Evolutionary conservation across 2,888 invertebrate species (phyloP), one percentile per base, ranked within the genome.

Genomic region (Athrips mouffetella): DNA sequence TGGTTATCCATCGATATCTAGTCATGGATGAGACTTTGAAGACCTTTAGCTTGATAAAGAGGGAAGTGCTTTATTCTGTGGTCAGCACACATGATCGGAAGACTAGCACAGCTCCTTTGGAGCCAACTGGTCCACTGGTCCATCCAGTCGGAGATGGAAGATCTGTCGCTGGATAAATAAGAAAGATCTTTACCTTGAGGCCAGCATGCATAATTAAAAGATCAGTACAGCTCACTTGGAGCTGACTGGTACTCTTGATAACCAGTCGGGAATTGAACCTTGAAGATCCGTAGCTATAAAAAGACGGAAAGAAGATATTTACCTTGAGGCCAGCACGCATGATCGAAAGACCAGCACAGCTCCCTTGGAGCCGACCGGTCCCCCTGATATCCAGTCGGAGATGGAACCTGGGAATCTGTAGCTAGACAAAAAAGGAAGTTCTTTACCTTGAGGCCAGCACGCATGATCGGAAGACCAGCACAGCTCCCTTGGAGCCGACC

Each of bases 11-110:
- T 91, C 23, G 90, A 87, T 48, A 91, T 71, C 91, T 91, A 91
- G 64, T 87, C 87, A 7, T 79, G 57, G 30, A 85, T 48, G 47
- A 76, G 76, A 1, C 75, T 82, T 21, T 82, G 80, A n/a, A 8
- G 25, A 6, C 8, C 25, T 25, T 4, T 37, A 68, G 70, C 45
- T 77, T n/a, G 11, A 10, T 11, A n/a, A 11, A 30, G n/a, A 16
- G 4, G 16, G 16, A 16, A 18, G 18, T 1, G 7, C 15, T 3
- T 18, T 20, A 44, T 31, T 31, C 20, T 13, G 76, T 68, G 0
- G 91, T 92, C 54, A 92, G 77, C 37, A 91, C 91, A 55, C 91
- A 90, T 62, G 93, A 92, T 60, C 92, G 86, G 77, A 94, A 94
- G 41, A 93, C 89, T 46, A 94, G 83, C 41, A 92, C 90, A 2